Evolutionary conservation across 2,113 vertebrate genomes (phyloP), one percentile per base, ranked within the genome.

Genomic region (Varanus komodoensis): DNA sequence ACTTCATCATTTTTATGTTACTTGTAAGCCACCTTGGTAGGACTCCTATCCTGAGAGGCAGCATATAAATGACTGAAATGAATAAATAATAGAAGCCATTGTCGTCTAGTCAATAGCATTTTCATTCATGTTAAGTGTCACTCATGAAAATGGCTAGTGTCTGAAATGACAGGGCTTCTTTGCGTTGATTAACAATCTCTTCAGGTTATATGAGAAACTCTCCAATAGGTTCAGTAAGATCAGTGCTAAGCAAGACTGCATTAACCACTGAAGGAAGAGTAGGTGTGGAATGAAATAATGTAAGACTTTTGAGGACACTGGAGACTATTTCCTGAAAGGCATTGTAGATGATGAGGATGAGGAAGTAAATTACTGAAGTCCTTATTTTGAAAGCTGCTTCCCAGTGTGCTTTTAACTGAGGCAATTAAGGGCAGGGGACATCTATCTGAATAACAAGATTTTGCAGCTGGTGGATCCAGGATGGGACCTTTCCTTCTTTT

Each of bases 231-330:
- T 77, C 71, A 21, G 34, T 61, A 61, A 57, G 68, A 34, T 27
- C 44, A 21, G 61, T 54, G 78, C 69, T 14, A 52, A 75, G 61
- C 44, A 68, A 67, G 12, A 67, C 23, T 68, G 5, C 38, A 78
- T 48, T 78, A 67, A 84, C 32, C 21, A 52, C 1, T 38, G 44
- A 34, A 84, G 57, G 5, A 89, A 54, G 29, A 69, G 64, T 29
- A 69, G 68, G 54, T 89, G 21, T 48, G 52, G 79, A 85, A 79
- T 89, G n/a, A 85, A 44, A 85, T 38, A 79, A 54, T 79, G 48
- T 23, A 52, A 68, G 61, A 78, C 29, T 85, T 79, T 23, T 52
- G 82, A 89, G 74, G 8, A 38, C 69, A 38, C 84, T 61, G 82
- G 44, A 78, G 69, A 68, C 48, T 21, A 68, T 78, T 84, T 54